A percentile compares a stretch with the other conserved stretches of the same genome.
Conservation (phyloP, 1,140 invertebrate species). For the Drosophila pallidifrons region DNA sequence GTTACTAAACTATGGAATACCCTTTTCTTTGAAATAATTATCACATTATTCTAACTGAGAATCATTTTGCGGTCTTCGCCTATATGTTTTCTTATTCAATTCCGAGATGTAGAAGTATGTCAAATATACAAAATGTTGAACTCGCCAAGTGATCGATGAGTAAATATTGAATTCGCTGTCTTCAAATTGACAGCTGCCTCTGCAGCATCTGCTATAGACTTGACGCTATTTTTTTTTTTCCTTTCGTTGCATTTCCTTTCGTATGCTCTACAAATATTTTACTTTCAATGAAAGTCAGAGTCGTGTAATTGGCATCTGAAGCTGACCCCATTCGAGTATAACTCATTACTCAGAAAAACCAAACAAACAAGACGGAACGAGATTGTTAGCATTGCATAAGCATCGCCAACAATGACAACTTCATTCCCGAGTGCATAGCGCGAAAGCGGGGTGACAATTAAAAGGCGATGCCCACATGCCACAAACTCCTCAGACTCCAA, state of each 20-base stretch:
- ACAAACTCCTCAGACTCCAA: slow-evolving; percentile 34
- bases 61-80: too few relatives aligned
- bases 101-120: neutral
- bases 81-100: neutral
- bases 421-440: slow-evolving; percentile 57
- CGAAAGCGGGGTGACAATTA: slow-evolving; percentile 49
- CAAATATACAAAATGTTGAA: neutral
- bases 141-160: slow-evolving; percentile 44
- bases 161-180: slow-evolving; percentile 68
- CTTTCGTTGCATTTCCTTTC: slow-evolving; percentile 79
- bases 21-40: neutral
- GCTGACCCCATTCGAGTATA: slow-evolving; percentile 63
- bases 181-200: slow-evolving; percentile 12
- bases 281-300: slow-evolving; percentile 78
- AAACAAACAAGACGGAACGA: slow-evolving; percentile 54
- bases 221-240: slow-evolving; percentile 51
- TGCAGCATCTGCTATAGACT: slow-evolving; percentile 15
- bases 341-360: slow-evolving; percentile 58
- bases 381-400: slow-evolving; percentile 72
- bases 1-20: neutral
- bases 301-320: slow-evolving; percentile 51
- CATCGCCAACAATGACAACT: slow-evolving; percentile 41
- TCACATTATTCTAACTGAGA: neutral
- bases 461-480: slow-evolving; percentile 59
- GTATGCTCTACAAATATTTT: slow-evolving; percentile 75